phyloP scores from a whole-genome alignment of 2,797 vertebrate genomes.

The Dryobates pubescens region DNA sequence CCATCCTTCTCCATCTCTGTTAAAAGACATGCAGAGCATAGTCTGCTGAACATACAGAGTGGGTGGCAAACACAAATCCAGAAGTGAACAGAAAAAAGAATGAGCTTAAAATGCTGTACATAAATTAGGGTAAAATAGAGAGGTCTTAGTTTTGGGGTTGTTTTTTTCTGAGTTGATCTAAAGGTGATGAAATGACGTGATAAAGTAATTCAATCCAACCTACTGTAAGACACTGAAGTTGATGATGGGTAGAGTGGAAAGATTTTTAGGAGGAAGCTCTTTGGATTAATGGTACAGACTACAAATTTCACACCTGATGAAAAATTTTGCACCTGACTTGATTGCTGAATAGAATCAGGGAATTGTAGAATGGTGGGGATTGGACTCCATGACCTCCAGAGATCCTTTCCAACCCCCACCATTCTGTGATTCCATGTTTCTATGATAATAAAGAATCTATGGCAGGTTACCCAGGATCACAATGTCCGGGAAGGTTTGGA shows the following conservation, averaged over 20 bases:
- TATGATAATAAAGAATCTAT: no score
- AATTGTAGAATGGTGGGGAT: no score
- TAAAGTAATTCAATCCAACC: neutral
- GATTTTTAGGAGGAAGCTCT: neutral
- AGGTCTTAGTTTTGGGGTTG: neutral
- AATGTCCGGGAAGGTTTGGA: no score
- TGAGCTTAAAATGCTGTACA: neutral
- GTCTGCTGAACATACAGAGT: rapidly evolving
- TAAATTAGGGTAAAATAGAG: neutral
- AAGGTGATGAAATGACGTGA: neutral
- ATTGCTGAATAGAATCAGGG: neutral
- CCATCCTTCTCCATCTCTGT: neutral
- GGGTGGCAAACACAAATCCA: neutral
- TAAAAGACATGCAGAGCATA: neutral
- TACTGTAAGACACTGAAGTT: neutral
- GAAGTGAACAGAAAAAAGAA: neutral
- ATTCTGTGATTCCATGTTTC: no score
- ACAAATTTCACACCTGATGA: neutral
- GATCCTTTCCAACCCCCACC: no score
- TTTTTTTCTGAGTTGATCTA: neutral
- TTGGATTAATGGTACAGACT: neutral
- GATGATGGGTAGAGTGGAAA: neutral
- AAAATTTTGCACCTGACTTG: neutral
- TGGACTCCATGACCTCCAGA: no score
- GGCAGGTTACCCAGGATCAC: no score